phyloP scores from a whole-genome alignment of 23 tunicate genomes.

The Clavelina lepadiformis region DNA sequence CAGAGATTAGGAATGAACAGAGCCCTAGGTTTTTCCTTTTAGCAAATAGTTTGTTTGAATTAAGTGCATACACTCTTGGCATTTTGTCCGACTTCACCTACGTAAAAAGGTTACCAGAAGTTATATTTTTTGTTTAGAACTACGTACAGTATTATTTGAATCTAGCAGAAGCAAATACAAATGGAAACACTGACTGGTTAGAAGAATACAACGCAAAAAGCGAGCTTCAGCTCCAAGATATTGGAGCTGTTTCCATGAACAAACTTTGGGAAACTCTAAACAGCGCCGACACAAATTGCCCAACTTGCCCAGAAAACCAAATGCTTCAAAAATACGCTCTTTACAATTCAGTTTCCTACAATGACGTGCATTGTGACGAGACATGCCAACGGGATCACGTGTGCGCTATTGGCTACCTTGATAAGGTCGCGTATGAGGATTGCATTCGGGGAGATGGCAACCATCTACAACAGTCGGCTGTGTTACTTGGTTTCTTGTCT shows the following conservation, averaged over 20 bases:
- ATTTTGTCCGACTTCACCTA: no score
- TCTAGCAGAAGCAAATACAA: slow-evolving; percentile 16
- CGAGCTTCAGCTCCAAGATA: slow-evolving; percentile 7
- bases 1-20: no score
- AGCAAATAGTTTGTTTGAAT: no score
- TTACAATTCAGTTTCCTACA: slow-evolving; percentile 32
- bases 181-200: slow-evolving; percentile 24
- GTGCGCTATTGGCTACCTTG: slow-evolving; percentile 13
- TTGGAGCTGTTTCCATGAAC: slow-evolving; percentile 7
- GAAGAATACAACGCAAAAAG: slow-evolving; percentile 27
- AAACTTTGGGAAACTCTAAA: slow-evolving; percentile 1
- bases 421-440: neutral
- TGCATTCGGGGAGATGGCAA: neutral
- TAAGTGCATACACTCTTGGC: no score
- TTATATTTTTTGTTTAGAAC: slow-evolving; percentile 11
- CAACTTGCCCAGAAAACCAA: neutral
- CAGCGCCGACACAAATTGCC: neutral
- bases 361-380: slow-evolving; percentile 4
- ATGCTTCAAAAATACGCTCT: slow-evolving; percentile 15
- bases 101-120: no score
- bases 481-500: no score
- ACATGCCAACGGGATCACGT: slow-evolving; percentile 22
- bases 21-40: no score
- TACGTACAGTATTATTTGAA: slow-evolving; percentile 37
- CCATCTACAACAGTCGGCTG: no score